Evolutionary conservation across 2,888 invertebrate genomes (phyloP), one percentile per base, ranked within the genome.

Genomic region (Chorisops tibialis): DNA sequence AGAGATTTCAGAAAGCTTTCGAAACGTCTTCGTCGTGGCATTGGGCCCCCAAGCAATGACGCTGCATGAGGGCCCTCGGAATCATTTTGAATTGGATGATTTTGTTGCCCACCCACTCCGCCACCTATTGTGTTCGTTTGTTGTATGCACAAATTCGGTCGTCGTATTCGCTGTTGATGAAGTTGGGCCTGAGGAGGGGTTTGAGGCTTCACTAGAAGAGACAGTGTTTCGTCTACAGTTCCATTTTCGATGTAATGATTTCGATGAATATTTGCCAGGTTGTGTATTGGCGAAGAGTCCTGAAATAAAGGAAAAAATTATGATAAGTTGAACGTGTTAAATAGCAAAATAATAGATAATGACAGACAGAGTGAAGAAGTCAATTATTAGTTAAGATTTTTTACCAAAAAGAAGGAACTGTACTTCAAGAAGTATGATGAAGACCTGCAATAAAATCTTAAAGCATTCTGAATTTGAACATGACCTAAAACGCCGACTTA

Each of bases 231-330:
- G 4, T 37, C n/a, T 35, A 50, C 35, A 9, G 47, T 6, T 21
- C 22, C 24, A 70, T 73, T 75, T 59, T 75, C 70, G 14, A 11
- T 37, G 68, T 68, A 41, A 43, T 21, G 19, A 43, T 38, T 61
- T 75, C 67, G 75, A 75, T 74, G 75, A 71, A 73, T 71, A 68
- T 75, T 75, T 70, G 78, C 77, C 77, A 78, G 76, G 71, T 76
- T 78, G 76, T 76, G 77, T 59, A 75, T 72, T 69, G 78, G 77
- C 65, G 77, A 77, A 67, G 78, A 77, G 66, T 77, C 77, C 77
- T 77, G 63, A n/a, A 30, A 30, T 30, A 9, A 41, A 49, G 24
- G 18, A 41, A 16, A 16, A 41, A n/a, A 41, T 37, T 37, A 9
- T 37, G 7, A 37, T 37, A 9, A 9, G 11, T 37, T 37, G 9